phyloP scores from a whole-genome alignment of 1,140 invertebrate genomes.

The Belonocnema kinseyi region DNA sequence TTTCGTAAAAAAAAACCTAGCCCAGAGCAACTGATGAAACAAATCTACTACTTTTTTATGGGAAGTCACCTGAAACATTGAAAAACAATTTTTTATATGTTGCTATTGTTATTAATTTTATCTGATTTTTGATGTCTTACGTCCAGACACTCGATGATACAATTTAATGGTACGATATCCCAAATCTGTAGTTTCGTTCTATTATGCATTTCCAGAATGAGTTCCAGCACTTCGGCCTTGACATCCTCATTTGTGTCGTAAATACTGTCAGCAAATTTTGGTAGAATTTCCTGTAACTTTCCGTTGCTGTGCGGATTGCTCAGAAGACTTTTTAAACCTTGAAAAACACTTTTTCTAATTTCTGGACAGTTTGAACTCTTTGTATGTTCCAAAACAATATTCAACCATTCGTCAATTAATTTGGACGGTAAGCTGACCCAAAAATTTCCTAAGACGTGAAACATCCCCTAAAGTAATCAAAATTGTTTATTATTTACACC shows the following conservation, averaged over 20 bases:
- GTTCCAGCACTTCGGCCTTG: slow-evolving; percentile 46
- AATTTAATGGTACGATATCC: slow-evolving; percentile 44
- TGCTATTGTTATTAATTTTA: neutral
- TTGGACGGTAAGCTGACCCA: slow-evolving; percentile 43
- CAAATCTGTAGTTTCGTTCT: slow-evolving; percentile 43
- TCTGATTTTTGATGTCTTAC: slow-evolving; percentile 34
- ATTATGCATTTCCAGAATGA: slow-evolving; percentile 43
- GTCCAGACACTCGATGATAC: slow-evolving; percentile 49
- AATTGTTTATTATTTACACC: neutral
- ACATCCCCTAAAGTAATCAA: slow-evolving; percentile 38
- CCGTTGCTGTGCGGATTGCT: slow-evolving; percentile 34
- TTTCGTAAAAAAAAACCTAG: slow-evolving; percentile 39
- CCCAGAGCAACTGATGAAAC: slow-evolving; percentile 44
- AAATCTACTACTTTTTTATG: slow-evolving; percentile 39
- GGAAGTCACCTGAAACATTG: slow-evolving; percentile 40
- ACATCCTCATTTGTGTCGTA: slow-evolving; percentile 43
- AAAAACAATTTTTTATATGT: slow-evolving; percentile 11
- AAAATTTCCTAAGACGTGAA: slow-evolving; percentile 45
- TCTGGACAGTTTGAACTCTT: slow-evolving; percentile 35
- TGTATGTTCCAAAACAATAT: slow-evolving; percentile 38
- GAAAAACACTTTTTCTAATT: slow-evolving; percentile 46
- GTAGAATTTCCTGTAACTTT: slow-evolving; percentile 35
- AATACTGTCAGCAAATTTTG: slow-evolving; percentile 40
- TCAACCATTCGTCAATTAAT: slow-evolving; percentile 45
- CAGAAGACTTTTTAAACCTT: slow-evolving; percentile 46